phyloP scores from a whole-genome alignment of 1,140 invertebrate genomes.

The Sipha flava region DNA sequence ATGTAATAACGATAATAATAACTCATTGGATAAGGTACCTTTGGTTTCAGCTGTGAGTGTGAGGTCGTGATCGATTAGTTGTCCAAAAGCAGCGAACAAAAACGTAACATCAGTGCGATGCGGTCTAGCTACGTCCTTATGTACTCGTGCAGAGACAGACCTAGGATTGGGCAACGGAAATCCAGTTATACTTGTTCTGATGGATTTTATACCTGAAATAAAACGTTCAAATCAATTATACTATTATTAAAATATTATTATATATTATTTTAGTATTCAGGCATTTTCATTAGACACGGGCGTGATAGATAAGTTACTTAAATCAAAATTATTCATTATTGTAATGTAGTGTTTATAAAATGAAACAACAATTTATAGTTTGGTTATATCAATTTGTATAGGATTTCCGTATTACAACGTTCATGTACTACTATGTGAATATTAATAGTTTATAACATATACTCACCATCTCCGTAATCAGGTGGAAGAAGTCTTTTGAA shows the following conservation, averaged over 20 bases:
- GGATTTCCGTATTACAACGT: too few species aligned
- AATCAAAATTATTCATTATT: too few species aligned
- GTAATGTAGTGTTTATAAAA: too few species aligned
- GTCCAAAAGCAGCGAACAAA: constrained; percentile 49
- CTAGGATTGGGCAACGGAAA: constrained; percentile 46
- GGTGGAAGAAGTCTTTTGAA: constrained; percentile 70
- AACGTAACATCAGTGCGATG: constrained; percentile 48
- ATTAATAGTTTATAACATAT: neutral
- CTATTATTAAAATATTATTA: too few species aligned
- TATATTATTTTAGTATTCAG: too few species aligned
- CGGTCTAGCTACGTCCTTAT: constrained; percentile 45
- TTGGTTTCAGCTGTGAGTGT: constrained; percentile 50
- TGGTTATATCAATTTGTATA: too few species aligned
- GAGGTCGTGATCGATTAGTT: constrained; percentile 51
- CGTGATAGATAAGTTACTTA: too few species aligned
- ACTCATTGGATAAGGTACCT: constrained; percentile 40
- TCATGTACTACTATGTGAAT: too few species aligned
- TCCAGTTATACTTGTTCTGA: constrained; percentile 39
- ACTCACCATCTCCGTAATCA: constrained; percentile 65
- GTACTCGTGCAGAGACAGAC: constrained; percentile 46
- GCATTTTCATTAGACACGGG: too few species aligned
- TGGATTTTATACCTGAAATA: constrained; percentile 39
- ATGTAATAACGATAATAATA: neutral
- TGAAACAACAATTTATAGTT: too few species aligned
- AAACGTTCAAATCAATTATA: neutral